Evolutionary conservation across 1,140 invertebrate genomes (phyloP), one percentile per base, ranked within the genome.

Genomic region (Hirudo medicinalis): DNA sequence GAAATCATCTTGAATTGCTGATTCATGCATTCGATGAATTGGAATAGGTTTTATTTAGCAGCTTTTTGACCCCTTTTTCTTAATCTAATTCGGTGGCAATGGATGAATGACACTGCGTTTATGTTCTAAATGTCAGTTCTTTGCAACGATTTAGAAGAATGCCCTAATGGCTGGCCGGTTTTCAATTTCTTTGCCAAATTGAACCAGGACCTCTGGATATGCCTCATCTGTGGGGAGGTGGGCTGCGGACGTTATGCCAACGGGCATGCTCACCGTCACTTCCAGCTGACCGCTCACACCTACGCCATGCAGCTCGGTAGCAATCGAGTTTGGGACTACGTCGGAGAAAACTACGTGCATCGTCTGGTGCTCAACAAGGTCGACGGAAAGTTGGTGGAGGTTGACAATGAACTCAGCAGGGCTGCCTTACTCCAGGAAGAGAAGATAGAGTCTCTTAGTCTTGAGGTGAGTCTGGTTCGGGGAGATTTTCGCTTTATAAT

Each of bases 321-420:
- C 63, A 93, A 96, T 78, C 84, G 92, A 63, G 97, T 99, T 0
- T 99, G 97, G 97, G 97, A 97, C 81, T 98, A 98, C 82, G 91
- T 89, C 73, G 90, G 89, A 77, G 94, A 98, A 82, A 97, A 96
- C 82, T 99, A 97, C 83, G 96, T 99, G 0, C 94, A 98, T 84
- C 86, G 95, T 19, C 82, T 99, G 22, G 86, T 97, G 5, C 93
- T 97, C 83, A 97, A 94, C 82, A 96, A 97, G 83, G 86, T 79
- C n/a, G 95, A 99, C 85, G 96, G 96, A 6, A 98, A 99, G 84
- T 85, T 97, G 78, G 94, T 98, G 0, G 89, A 91, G 75, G 76
- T 82, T 60, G 57, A 43, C 20, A 54, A 69, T 67, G 67, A 67
- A n/a, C 54, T 53, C 32, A 55, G 53, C 54, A 29, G 60, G 29